Base-by-base conservation (phyloP, 1,140 invertebrate species). In the Drosophila murphyi region DNA sequence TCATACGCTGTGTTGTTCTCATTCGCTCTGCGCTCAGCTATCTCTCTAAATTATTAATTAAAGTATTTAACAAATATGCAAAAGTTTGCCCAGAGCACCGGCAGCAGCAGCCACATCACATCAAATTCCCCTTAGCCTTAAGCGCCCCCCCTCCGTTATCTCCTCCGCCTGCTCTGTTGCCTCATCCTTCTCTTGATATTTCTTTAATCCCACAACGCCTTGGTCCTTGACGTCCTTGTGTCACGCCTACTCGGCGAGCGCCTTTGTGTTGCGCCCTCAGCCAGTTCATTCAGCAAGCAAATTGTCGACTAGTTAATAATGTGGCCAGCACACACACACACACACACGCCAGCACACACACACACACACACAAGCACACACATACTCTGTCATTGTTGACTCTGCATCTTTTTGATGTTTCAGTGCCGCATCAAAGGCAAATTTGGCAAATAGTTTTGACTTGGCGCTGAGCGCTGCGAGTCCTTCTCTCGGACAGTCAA, bases 41-140 rank as follows among this genome's bases (percentile, higher is more conserved):
- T 61, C 64, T 64, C 60, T 71, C 85, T 88, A 89, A 87, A 87
- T 88, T 88, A 87, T 87, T 87, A 87, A 87, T 87, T 87, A 87
- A 87, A 87, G 80, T 87, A 87, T 87, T 87, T 87, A 87, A 82
- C 83, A 87, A 87, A 87, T 82, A 87, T 88, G 82, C 82, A 78
- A 88, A 83, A 83, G 85, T 83, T 88, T 77, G 63, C 83, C 76
- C 63, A 62, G 50, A 69, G 71, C 73, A 47, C 57, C 31, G 43
- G 32, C 80, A 60, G 45, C 78, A 37, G 63, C 73, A 60, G 76
- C 65, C 63, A 60, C 71, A 69, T 45, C 34, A 34, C 29, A 20
- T 20, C 20, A 39, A 43, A 28, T 34, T 8, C 20, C 6, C 6
- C 12, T 48, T 20, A 20, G 20, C 20, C 20, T 20, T 20, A 20